Evolutionary conservation across 1,140 invertebrate genomes (phyloP).

Genomic region (Philotrypesis tridentata): DNA sequence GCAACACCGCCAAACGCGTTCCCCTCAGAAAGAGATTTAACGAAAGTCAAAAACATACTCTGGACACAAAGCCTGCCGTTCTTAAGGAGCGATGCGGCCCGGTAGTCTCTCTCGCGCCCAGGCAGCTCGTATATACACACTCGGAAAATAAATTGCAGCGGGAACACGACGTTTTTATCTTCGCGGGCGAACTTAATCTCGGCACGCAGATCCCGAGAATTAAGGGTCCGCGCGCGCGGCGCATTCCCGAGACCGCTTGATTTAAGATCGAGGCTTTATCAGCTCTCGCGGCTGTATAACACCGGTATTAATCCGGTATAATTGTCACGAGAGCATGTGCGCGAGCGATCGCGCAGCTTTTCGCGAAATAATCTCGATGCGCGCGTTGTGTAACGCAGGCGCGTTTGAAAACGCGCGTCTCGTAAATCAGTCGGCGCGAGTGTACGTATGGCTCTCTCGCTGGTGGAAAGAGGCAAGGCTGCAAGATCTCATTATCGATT

Average conservation of each 20-base stretch:
- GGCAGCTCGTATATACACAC: too few species aligned
- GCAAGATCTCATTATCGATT: constrained; percentile 39
- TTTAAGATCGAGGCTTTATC: constrained; percentile 53
- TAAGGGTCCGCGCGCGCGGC: constrained; percentile 48
- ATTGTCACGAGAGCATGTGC: constrained; percentile 50
- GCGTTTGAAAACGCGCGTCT: background rate
- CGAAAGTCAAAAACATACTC: too few species aligned
- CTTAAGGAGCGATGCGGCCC: too few species aligned
- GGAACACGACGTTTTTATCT: background rate
- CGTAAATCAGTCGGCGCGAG: background rate
- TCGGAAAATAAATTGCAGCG: constrained; percentile 5
- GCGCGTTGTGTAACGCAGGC: background rate
- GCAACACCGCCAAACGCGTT: too few species aligned
- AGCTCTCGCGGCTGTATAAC: constrained; percentile 26
- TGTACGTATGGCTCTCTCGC: background rate
- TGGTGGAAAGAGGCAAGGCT: background rate
- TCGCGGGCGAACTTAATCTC: constrained; percentile 26
- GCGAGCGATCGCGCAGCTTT: background rate
- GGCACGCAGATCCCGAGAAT: constrained; percentile 29
- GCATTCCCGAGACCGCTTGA: constrained; percentile 45
- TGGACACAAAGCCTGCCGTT: too few species aligned
- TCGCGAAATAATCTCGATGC: background rate
- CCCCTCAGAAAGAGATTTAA: too few species aligned
- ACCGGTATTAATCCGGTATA: constrained; percentile 49
- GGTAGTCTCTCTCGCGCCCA: background rate